Evolutionary conservation across 2,113 vertebrate genomes (phyloP).

Genomic region (human (Homo sapiens)): DNA sequence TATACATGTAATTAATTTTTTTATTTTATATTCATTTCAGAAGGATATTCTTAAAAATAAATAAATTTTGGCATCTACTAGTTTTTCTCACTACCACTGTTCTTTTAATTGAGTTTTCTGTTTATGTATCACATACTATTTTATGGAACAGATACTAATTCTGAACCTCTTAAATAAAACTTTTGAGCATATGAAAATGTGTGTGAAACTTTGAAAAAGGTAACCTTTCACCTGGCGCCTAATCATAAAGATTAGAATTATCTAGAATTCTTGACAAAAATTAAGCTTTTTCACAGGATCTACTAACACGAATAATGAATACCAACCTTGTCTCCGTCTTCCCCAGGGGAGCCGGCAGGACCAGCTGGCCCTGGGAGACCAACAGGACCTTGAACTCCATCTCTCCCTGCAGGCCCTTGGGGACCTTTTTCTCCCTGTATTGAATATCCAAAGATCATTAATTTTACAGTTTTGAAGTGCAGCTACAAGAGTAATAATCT

Average conservation of each 20-base stretch:
- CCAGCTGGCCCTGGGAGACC: constrained; percentile 97
- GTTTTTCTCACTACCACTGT: background rate
- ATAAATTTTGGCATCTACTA: background rate
- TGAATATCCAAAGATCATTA: constrained; percentile 42
- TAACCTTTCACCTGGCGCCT: accelerated
- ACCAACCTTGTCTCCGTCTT: constrained; percentile 97
- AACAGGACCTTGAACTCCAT: constrained; percentile 97
- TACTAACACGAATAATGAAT: background rate
- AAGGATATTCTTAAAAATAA: constrained; percentile 50
- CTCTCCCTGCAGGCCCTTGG: constrained; percentile 95
- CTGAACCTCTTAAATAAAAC: background rate
- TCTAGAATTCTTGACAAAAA: background rate
- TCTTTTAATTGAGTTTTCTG: background rate
- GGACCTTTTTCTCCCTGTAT: constrained; percentile 97
- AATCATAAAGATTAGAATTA: background rate
- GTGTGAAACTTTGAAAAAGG: background rate
- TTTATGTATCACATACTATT: background rate
- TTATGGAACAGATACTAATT: background rate
- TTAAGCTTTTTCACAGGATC: background rate
- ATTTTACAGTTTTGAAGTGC: background rate
- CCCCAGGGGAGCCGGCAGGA: constrained; percentile 96
- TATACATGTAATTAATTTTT: background rate
- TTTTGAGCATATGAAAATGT: background rate
- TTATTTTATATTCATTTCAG: background rate
- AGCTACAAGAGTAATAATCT: background rate